These are phyloP conservation scores for Solea solea DNA, from an alignment of 2,113 vertebrate genomes.

Conservation along the genomic window DNA sequence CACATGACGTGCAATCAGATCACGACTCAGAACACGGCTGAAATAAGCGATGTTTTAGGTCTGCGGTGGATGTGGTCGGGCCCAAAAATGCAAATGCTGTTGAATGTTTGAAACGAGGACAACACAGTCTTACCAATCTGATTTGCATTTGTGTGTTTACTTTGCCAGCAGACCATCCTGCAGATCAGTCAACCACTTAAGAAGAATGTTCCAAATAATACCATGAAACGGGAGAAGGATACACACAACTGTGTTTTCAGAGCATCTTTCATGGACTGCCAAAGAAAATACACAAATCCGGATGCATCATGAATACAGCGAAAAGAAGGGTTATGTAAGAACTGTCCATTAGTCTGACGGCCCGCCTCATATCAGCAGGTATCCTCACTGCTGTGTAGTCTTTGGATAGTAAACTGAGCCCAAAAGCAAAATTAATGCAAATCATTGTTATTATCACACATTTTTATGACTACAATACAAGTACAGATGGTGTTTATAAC, in stretches of 20 bases:
- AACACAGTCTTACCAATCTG: conserved; percentile 8
- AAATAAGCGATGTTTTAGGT: conserved; percentile 30
- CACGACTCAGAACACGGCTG: conserved; percentile 15
- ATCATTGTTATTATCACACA: no score
- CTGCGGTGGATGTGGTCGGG: conserved; percentile 23
- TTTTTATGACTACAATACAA: no score
- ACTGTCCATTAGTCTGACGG: not conserved
- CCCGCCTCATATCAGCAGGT: conserved; percentile 11
- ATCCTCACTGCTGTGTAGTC: not conserved
- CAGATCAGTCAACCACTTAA: conserved; percentile 35
- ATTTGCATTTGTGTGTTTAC: conserved; percentile 26
- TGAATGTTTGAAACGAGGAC: conserved; percentile 31
- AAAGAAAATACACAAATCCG: conserved; percentile 6
- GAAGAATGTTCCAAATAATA: conserved; percentile 11
- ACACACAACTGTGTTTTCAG: conserved; percentile 17
- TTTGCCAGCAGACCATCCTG: conserved; percentile 47
- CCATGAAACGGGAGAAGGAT: conserved; percentile 31
- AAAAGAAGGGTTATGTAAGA: not conserved
- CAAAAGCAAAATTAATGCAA: no score
- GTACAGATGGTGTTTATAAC: no score
- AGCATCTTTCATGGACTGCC: conserved; percentile 7
- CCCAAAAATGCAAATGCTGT: conserved; percentile 15
- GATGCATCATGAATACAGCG: conserved; percentile 2
- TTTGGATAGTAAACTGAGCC: not conserved
- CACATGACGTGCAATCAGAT: conserved; percentile 46